Conservation (phyloP, 1,140 invertebrate genomes). For the Sminthurides bifidus region DNA sequence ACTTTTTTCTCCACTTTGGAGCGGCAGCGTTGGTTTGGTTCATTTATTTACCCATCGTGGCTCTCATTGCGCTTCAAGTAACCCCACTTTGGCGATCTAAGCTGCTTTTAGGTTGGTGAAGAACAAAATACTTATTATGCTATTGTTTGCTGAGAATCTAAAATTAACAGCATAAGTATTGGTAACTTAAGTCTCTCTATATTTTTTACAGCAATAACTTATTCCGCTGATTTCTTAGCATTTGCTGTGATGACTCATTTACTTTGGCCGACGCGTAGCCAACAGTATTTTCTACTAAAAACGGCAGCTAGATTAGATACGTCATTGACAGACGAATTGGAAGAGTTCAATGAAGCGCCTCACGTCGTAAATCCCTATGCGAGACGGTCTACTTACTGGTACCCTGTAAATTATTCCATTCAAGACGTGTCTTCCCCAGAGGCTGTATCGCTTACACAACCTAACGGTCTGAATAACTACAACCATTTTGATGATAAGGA, state of each 20-base stretch:
- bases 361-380: constrained; percentile 55
- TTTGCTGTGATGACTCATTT: constrained; percentile 88
- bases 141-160: too few species aligned
- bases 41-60: constrained; percentile 87
- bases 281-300: constrained; percentile 70
- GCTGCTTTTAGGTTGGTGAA: constrained; percentile 69
- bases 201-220: constrained; percentile 64
- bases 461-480: constrained; percentile 3
- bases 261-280: constrained; percentile 79
- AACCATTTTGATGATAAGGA: constrained; percentile 24
- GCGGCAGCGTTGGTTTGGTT: constrained; percentile 97
- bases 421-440: constrained; percentile 26
- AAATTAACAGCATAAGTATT: constrained; percentile 6
- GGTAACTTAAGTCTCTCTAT: constrained; percentile 13
- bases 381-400: constrained; percentile 7
- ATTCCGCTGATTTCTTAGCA: constrained; percentile 84
- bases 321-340: constrained; percentile 66
- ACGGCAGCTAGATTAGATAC: constrained; percentile 45
- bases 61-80: constrained; percentile 81
- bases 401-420: constrained; percentile 22
- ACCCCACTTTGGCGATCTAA: constrained; percentile 92
- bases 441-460: constrained; percentile 23
- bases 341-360: constrained; percentile 85
- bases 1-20: constrained; percentile 90
- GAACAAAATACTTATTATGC: background rate